These are phyloP conservation scores for Scaptomyza cyrtandrae DNA, from an alignment of 2,888 invertebrate species.

Conservation along the genomic window DNA sequence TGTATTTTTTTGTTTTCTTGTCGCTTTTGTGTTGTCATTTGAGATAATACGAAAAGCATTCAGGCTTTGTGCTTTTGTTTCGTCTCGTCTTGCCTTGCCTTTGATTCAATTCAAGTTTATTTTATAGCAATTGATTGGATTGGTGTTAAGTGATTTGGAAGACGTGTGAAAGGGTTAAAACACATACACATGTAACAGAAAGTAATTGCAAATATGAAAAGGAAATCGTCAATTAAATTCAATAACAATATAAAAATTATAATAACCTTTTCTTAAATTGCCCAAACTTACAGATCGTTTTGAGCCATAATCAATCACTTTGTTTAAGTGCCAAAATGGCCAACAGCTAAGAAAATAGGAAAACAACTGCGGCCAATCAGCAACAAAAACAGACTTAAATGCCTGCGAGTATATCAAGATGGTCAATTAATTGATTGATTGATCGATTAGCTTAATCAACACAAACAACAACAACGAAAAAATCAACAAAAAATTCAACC, in stretches of 20 bases:
- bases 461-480: slow-evolving; percentile 23
- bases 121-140: slow-evolving; percentile 79
- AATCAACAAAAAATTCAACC: slow-evolving; percentile 23
- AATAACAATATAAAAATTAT: background rate
- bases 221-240: background rate
- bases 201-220: background rate
- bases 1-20: slow-evolving; percentile 37
- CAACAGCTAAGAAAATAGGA: slow-evolving; percentile 50
- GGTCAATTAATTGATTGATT: slow-evolving; percentile 76
- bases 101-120: slow-evolving; percentile 74
- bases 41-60: slow-evolving; percentile 73
- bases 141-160: slow-evolving; percentile 41
- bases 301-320: slow-evolving; percentile 46
- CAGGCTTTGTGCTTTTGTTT: slow-evolving; percentile 57
- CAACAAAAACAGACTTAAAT: slow-evolving; percentile 66
- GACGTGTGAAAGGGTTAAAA: slow-evolving; percentile 37
- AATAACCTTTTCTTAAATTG: background rate
- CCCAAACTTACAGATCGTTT: background rate
- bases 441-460: slow-evolving; percentile 65
- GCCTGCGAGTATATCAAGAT: slow-evolving; percentile 25
- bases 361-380: slow-evolving; percentile 56
- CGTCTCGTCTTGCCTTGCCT: slow-evolving; percentile 35
- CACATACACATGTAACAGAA: background rate
- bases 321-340: slow-evolving; percentile 60
- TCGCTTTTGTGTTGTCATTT: slow-evolving; percentile 69